Base-by-base conservation (phyloP, 2,113 vertebrate species). In the Chaenocephalus aceratus region DNA sequence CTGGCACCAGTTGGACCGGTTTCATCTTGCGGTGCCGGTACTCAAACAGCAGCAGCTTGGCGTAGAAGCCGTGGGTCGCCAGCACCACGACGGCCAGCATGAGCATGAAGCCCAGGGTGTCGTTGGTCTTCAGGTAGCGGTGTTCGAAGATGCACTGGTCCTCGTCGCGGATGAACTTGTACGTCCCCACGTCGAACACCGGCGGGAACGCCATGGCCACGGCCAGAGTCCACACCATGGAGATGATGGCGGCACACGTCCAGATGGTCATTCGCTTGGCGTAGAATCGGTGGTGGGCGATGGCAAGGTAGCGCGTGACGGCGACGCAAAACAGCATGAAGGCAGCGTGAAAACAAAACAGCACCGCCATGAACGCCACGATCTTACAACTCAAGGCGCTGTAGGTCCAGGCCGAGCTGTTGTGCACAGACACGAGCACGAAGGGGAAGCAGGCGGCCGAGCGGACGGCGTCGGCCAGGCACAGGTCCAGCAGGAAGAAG, bases 121-220 rank as follows among this genome's bases (percentile, higher is more conserved):
- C 97, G 72, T 98, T 97, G 94, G 96, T 97, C 91, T 97, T 97
- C 94, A 97, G 96, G 94, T 97, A 97, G 89, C 97, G 96, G 91
- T 97, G 97, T 93, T 98, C 97, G 77, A 98, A 98, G 94, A 97
- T 97, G 92, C 97, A 98, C 91, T 97, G 97, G 91, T 97, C 97
- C 92, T 98, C 97, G 73, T 97, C 96, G 4, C 95, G 95, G 91
- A 97, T 97, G 90, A 97, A 97, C 93, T 97, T 97, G 94, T 98
- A 98, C 57, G 97, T 97, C 78, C 97, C 97, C 71, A 98, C 97
- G 1, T 97, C 96, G 34, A 98, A 97, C 89, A 97, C 97, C 0
- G 97, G 97, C 5, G 97, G 97, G 88, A 97, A 97, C 13, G 97
- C 97, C 97, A 98, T 98, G 85, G 97, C 97, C 6, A 97, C 96